Base-by-base conservation (phyloP, 2,888 invertebrate species). In the Tineola bisselliella region DNA sequence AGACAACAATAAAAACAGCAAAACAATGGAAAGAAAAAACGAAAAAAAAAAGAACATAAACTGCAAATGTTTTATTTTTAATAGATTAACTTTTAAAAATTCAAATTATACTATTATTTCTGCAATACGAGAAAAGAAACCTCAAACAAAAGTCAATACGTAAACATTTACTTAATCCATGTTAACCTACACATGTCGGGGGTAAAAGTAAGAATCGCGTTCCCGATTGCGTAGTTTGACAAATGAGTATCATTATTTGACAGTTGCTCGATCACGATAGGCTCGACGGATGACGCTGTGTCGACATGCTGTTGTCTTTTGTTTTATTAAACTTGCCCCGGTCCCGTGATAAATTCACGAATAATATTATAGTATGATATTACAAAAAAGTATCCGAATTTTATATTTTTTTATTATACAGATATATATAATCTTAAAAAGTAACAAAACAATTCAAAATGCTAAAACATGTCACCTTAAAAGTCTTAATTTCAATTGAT, bases 171-270 rank as follows among this genome's bases (percentile, higher is more conserved):
- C 48, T 48, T 48, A 48, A 48, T 48, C 48, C 48, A 17, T 15
- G 48, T 48, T 48, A 25, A 43, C 43, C n/a, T 43, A 43, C 48
- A 10, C 48, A 48, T 17, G 17, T 17, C 10, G 48, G 48, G 48
- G 48, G 48, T n/a, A n/a, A 38, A 38, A 17, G 48, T 17, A 48
- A 48, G 48, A 48, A 48, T 17, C 13, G 48, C 48, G 48, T 17
- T 17, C 48, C 48, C 79, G 81, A 80, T 79, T 76, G 75, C 72
- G 74, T 38, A 61, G 48, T 75, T 80, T 87, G 87, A 84, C 87
- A 87, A 87, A 87, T 86, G 84, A 84, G 79, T 70, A 72, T 81
- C 84, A 83, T 87, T 84, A 87, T 84, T 82, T 81, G 86, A 82
- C 84, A 82, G 81, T 74, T 75, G 76, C 63, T 58, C 75, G 81